Base-by-base conservation (phyloP, 2,797 vertebrate genomes). In the Takifugu rubripes region DNA sequence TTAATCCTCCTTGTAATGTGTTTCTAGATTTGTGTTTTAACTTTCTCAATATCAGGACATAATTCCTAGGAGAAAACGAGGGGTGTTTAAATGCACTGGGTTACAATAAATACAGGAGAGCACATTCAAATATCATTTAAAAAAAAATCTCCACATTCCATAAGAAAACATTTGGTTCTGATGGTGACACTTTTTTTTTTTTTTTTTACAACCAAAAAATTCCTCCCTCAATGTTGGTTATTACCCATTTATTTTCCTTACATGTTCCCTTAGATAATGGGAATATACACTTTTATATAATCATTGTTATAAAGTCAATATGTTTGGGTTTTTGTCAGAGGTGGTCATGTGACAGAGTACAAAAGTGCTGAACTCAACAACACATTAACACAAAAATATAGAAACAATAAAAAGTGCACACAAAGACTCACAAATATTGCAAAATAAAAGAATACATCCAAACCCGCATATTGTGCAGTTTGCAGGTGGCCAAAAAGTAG, bases 401-500 rank as follows among this genome's bases (percentile, higher is more conserved):
- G 64, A 79, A 73, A 48, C n/a, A 79, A 71, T 55, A 59, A 48
- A 59, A 48, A 50, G 17, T 58, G 49, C 36, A 48, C 5, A 50
- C 50, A 65, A 44, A 54, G 64, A 47, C 44, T 50, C 29, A 78
- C 76, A 29, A 77, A 57, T 26, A 10, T 59, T 67, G 45, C 73
- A 69, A 72, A 75, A 68, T 68, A 75, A 68, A 75, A 0, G 72
- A 8, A 79, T 61, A 82, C 71, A 88, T 70, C 70, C 74, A 83
- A 78, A 81, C 64, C 74, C 72, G 81, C 75, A 72, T 71, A 79
- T 57, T 80, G 77, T 86, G 85, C 81, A 84, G 74, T 74, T 72
- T 40, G 67, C 49, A 36, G 17, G 64, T 74, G 64, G 68, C 60
- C 74, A 72, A 54, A 58, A 75, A 72, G 73, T 52, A 59, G 67